phyloP scores from a whole-genome alignment of 2,888 invertebrate species.

The Nomada flava region DNA sequence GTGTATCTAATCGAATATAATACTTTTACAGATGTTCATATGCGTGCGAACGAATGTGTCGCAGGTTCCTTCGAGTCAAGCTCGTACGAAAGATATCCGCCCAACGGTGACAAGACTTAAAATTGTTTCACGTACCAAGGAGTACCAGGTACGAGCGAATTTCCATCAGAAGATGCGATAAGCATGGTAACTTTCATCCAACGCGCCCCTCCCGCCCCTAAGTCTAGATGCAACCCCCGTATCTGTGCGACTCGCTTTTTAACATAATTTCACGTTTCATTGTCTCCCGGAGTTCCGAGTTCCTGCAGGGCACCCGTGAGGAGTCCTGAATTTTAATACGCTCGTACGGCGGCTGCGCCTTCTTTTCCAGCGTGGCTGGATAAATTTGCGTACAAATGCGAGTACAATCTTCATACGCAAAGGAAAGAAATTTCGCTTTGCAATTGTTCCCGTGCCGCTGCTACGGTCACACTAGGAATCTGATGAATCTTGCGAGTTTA shows the following conservation, averaged over 20 bases:
- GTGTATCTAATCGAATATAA: too few relatives aligned
- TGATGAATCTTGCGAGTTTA: slow-evolving; percentile 1
- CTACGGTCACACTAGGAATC: not conserved
- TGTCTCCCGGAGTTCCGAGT: slow-evolving; percentile 56
- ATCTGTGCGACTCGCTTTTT: slow-evolving; percentile 60
- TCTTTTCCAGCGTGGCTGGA: slow-evolving; percentile 25
- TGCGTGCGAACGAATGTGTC: too few relatives aligned
- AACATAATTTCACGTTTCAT: slow-evolving; percentile 72
- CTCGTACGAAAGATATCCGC: not conserved
- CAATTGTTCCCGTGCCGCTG: not conserved
- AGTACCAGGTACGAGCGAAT: slow-evolving; percentile 36
- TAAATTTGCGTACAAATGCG: slow-evolving; percentile 56
- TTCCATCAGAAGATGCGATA: slow-evolving; percentile 64
- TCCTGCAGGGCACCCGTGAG: slow-evolving; percentile 40
- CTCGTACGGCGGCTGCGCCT: slow-evolving; percentile 5
- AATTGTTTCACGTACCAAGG: slow-evolving; percentile 39
- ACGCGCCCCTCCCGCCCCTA: slow-evolving; percentile 1
- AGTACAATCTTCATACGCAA: slow-evolving; percentile 27
- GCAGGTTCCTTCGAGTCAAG: not conserved
- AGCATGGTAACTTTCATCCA: slow-evolving; percentile 66
- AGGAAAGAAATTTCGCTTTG: slow-evolving; percentile 26
- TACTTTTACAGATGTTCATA: too few relatives aligned
- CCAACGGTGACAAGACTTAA: slow-evolving; percentile 36
- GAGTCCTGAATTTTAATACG: slow-evolving; percentile 63
- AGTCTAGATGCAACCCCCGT: slow-evolving; percentile 31